Conservation (phyloP, 2,888 invertebrate species). For the Phlogophora meticulosa region DNA sequence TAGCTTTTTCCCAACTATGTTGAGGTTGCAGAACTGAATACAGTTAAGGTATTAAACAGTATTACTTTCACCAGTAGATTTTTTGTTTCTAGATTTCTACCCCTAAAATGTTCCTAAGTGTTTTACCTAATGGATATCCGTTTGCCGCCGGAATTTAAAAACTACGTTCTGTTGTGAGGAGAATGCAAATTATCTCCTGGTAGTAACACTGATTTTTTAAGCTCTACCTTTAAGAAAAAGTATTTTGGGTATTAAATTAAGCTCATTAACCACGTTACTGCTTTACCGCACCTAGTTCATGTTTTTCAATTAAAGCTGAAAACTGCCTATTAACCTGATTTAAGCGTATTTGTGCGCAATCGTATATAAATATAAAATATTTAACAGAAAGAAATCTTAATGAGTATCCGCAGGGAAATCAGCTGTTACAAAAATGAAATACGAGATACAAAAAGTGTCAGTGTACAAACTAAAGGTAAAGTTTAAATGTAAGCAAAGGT, state of each 20-base stretch:
- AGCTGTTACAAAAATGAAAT: constrained; percentile 51
- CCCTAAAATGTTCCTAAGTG: constrained; percentile 37
- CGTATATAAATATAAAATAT: constrained; percentile 35
- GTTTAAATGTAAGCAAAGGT: not conserved
- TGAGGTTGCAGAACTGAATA: no score
- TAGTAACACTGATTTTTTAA: constrained; percentile 1
- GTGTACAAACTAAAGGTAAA: constrained; percentile 19
- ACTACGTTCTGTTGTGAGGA: constrained; percentile 26
- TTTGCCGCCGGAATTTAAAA: constrained; percentile 59
- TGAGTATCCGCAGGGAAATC: constrained; percentile 65
- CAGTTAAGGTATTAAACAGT: not conserved
- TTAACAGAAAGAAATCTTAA: constrained; percentile 58
- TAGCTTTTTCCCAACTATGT: no score
- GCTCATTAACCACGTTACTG: not conserved
- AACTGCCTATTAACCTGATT: not conserved
- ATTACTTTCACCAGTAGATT: constrained; percentile 2
- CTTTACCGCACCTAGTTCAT: not conserved
- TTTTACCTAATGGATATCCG: constrained; percentile 68
- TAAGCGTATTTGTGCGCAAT: not conserved
- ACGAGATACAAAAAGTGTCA: constrained; percentile 39
- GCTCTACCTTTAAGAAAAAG: not conserved
- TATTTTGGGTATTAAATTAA: not conserved
- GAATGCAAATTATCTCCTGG: constrained; percentile 33
- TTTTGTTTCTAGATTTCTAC: constrained; percentile 14
- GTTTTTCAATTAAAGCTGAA: not conserved